Percentiles rank a stretch among this genome's conserved stretches.
phyloP scores from a whole-genome alignment of 2,113 vertebrate genomes.

The Picathartes gymnocephalus region DNA sequence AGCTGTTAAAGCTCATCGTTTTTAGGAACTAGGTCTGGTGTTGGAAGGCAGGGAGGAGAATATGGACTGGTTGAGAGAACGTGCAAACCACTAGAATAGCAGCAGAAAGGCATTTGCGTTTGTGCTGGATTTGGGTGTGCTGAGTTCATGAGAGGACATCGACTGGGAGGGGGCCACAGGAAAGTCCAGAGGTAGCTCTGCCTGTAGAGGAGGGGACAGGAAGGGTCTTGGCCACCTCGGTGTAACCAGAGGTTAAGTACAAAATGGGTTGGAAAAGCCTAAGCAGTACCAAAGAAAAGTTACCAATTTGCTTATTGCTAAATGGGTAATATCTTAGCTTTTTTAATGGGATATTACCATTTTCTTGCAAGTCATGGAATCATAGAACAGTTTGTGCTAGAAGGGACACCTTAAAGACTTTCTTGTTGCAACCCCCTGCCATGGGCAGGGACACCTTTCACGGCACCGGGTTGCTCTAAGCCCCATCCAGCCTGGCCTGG shows the following conservation, averaged over 20 bases:
- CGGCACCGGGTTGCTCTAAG: not conserved
- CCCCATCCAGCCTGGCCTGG: too few relatives aligned
- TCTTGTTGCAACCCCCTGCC: accelerated
- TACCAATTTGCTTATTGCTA: not conserved
- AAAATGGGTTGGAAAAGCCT: not conserved
- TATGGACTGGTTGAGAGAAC: not conserved
- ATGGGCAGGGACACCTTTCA: not conserved
- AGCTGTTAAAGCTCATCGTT: not conserved
- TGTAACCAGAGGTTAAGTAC: not conserved
- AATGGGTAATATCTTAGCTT: not conserved
- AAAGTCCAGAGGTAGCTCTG: not conserved
- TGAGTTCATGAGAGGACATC: not conserved
- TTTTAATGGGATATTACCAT: not conserved
- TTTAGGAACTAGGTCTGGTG: not conserved
- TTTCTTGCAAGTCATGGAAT: not conserved
- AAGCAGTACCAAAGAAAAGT: not conserved
- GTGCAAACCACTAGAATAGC: not conserved
- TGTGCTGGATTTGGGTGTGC: not conserved
- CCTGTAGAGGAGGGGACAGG: not conserved
- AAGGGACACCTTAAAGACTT: not conserved
- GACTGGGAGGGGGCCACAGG: not conserved
- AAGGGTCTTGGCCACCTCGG: accelerated
- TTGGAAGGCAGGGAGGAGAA: not conserved
- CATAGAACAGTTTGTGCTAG: too few relatives aligned
- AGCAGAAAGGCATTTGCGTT: not conserved